These are phyloP conservation scores for Siphlonurus alternatus DNA, from an alignment of 2,888 invertebrate genomes.

Conservation along the genomic window DNA sequence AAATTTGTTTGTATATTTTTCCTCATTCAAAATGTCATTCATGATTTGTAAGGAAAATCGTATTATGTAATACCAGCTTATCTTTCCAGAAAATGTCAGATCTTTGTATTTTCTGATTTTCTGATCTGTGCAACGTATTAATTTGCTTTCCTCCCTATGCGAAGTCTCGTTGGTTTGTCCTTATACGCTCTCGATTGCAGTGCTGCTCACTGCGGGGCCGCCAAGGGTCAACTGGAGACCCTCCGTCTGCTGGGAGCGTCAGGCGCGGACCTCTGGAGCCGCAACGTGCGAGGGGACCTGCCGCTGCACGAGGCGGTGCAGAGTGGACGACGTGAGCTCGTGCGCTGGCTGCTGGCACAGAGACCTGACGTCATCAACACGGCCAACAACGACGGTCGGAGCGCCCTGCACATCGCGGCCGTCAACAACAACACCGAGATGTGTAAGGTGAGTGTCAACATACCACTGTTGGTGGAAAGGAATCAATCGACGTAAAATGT, in stretches of 20 bases:
- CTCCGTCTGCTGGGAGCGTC: constrained; percentile 54
- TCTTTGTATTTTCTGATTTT: no score
- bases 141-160: no score
- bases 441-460: constrained; percentile 52
- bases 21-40: no score
- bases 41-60: no score
- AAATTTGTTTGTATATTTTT: no score
- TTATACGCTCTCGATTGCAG: no score
- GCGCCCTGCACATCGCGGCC: constrained; percentile 86
- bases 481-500: background rate
- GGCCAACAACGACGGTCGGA: constrained; percentile 83
- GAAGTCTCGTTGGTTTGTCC: no score
- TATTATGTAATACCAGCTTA: no score
- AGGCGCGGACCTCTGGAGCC: constrained; percentile 79
- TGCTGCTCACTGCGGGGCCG: constrained; percentile 87
- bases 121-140: no score
- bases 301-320: constrained; percentile 93
- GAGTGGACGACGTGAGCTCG: constrained; percentile 74
- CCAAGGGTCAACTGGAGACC: constrained; percentile 86
- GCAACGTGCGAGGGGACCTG: constrained; percentile 85
- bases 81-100: no score
- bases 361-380: constrained; percentile 71
- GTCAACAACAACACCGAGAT: constrained; percentile 86
- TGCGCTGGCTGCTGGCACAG: constrained; percentile 73
- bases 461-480: background rate